Evolutionary conservation across 2,888 invertebrate genomes (phyloP), one percentile per base, ranked within the genome.

Genomic region (Antheraea assamensis): DNA sequence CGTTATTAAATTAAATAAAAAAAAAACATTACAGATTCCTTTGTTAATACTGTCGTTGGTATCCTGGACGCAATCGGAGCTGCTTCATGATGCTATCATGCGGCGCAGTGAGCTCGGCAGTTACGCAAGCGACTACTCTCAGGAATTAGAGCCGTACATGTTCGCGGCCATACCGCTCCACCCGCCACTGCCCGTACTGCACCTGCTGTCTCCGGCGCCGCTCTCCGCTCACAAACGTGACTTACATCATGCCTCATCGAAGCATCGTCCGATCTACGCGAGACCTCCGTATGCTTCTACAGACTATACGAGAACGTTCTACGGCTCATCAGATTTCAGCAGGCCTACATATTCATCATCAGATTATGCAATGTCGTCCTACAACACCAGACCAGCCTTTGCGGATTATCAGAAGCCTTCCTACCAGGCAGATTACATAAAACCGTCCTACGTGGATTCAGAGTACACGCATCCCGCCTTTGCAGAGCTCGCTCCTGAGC

Each of bases 131-230:
- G 83, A 85, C 42, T 86, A 80, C 78, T 72, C 81, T 58, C 85
- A 82, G n/a, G 85, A 87, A 70, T 88, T 89, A 82, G 88, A 88
- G 80, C 88, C 90, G 15, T 81, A 86, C 74, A 81, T 90, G 74
- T 90, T 83, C 81, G 91, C 92, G 0, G 90, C 93, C 72, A 78
- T 92, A 73, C 92, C 93, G 30, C 85, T 92, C 75, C 90, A 90
- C 82, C 78, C 86, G 71, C 90, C 92, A 30, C 72, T 92, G 78
- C 91, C 90, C 10, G 84, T 92, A 73, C 78, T 92, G 71, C 90
- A 86, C 74, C 80, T 92, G 73, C 78, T 92, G 72, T 84, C 88
- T 3, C 81, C 85, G 19, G 77, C 86, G 49, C 85, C 87, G 42
- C 70, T 74, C 17, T 70, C 71, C 52, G 35, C 71, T 72, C 74